Conservation (phyloP, 1,140 invertebrate species). For the Saccostrea cuccullata region DNA sequence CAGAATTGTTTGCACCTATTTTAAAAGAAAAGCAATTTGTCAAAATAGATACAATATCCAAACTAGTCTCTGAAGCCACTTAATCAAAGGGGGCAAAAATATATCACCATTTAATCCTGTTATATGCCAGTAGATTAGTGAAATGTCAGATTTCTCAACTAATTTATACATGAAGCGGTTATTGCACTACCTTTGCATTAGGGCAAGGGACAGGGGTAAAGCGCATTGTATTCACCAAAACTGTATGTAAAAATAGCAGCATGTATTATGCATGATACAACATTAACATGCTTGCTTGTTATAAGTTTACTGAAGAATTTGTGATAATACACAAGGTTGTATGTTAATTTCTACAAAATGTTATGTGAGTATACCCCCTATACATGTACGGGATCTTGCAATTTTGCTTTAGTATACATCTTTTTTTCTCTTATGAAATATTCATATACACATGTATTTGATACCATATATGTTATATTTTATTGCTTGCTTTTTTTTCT, state of each 20-base stretch:
- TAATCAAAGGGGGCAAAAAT: no score
- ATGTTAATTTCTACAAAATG: not conserved
- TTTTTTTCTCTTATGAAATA: not conserved
- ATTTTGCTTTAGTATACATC: not conserved
- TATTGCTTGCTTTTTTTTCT: not conserved
- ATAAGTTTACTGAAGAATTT: not conserved
- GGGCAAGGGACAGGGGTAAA: not conserved
- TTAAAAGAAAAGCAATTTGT: no score
- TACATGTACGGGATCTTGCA: not conserved
- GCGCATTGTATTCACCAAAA: not conserved
- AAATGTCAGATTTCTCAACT: not conserved
- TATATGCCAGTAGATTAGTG: not conserved
- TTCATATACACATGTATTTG: not conserved
- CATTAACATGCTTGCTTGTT: slow-evolving; percentile 10
- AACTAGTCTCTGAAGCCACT: no score
- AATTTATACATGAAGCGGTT: not conserved
- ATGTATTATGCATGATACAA: slow-evolving; percentile 6
- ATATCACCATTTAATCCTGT: no score
- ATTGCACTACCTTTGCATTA: slow-evolving; percentile 30
- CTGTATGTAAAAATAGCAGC: not conserved
- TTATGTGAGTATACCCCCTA: not conserved
- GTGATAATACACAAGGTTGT: not conserved
- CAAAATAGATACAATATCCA: no score
- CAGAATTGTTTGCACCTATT: no score
- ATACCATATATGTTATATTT: not conserved